phyloP scores from a whole-genome alignment of 2,797 vertebrate species.

The Galaxias olidus region DNA sequence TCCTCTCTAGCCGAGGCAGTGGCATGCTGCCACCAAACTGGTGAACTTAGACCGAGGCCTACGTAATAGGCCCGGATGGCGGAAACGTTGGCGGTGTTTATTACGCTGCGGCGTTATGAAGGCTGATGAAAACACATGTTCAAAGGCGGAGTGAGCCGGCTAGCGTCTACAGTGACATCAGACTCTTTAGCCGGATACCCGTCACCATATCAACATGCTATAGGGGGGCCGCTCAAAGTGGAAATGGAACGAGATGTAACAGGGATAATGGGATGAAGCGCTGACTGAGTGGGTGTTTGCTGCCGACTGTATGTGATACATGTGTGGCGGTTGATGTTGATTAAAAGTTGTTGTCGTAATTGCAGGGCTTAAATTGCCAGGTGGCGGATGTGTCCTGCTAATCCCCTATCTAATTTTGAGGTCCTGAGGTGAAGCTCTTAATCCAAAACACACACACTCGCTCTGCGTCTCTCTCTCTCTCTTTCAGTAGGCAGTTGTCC shows the following conservation, averaged over 20 bases:
- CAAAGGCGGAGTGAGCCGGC: too few relatives aligned
- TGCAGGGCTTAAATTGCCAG: constrained; percentile 73
- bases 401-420: constrained; percentile 76
- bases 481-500: background rate
- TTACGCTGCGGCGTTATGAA: too few relatives aligned
- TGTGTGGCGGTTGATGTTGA: constrained; percentile 66
- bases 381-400: constrained; percentile 73
- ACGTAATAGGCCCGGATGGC: too few relatives aligned
- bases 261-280: constrained; percentile 14
- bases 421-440: constrained; percentile 77
- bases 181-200: too few relatives aligned
- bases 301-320: constrained; percentile 62
- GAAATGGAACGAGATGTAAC: background rate
- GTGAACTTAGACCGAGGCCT: too few relatives aligned
- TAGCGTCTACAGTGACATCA: too few relatives aligned
- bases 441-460: constrained; percentile 62
- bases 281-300: constrained; percentile 31
- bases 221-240: too few relatives aligned
- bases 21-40: too few relatives aligned
- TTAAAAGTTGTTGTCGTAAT: constrained; percentile 77
- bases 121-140: too few relatives aligned
- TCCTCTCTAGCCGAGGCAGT: too few relatives aligned
- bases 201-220: too few relatives aligned
- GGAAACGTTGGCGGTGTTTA: too few relatives aligned
- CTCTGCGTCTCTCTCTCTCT: constrained; percentile 46